phyloP scores from a whole-genome alignment of 2,888 invertebrate species.

The Amphipyra berbera region DNA sequence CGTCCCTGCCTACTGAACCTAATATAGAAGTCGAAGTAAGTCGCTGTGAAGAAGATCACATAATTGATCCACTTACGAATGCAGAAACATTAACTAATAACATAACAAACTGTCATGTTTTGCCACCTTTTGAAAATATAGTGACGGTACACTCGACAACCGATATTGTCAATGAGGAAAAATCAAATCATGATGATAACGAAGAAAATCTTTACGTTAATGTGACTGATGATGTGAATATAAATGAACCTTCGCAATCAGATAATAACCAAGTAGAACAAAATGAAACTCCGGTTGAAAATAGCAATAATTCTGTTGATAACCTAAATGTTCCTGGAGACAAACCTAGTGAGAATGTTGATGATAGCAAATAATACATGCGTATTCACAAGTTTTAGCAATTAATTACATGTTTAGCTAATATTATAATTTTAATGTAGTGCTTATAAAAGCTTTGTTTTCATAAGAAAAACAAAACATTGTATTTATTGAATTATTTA shows the following conservation, averaged over 20 bases:
- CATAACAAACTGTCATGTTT: constrained; percentile 24
- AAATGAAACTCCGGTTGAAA: constrained; percentile 19
- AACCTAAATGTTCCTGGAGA: constrained; percentile 31
- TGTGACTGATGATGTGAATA: constrained; percentile 58
- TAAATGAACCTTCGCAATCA: constrained; percentile 34
- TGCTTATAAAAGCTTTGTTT: constrained; percentile 22
- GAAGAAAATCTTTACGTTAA: constrained; percentile 67
- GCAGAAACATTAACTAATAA: constrained; percentile 45
- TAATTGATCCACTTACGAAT: constrained; percentile 66
- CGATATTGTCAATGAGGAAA: constrained; percentile 25
- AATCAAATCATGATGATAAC: constrained; percentile 49
- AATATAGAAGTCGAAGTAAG: constrained; percentile 50
- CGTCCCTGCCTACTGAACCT: constrained; percentile 59
- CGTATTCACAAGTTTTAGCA: constrained; percentile 17
- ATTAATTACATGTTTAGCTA: constrained; percentile 21
- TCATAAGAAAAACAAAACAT: constrained; percentile 9
- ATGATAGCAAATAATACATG: constrained; percentile 27
- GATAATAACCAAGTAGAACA: constrained; percentile 19
- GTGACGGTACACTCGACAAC: constrained; percentile 18
- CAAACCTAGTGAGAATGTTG: constrained; percentile 22
- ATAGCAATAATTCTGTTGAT: constrained; percentile 15
- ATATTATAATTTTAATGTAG: constrained; percentile 26
- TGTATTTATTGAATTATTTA: constrained; percentile 38
- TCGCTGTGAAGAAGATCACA: constrained; percentile 49
- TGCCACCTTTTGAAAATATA: constrained; percentile 27